Evolutionary conservation across 2,113 vertebrate species (phyloP).

Genomic region (Poeciliopsis turrubarensis): DNA sequence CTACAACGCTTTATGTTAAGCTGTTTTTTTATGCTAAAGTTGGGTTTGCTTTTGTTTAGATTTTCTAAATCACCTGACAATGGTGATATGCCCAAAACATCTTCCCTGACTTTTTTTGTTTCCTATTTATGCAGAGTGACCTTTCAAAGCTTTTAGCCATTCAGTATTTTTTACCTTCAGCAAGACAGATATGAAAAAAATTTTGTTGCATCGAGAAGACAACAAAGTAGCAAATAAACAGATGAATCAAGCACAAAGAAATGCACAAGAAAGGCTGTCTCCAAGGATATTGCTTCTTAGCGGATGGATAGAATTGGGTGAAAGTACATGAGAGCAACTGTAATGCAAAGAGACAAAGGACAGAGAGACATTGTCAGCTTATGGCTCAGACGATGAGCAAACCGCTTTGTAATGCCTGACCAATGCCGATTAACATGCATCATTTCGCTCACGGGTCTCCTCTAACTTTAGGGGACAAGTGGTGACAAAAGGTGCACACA

Average conservation of each 20-base stretch:
- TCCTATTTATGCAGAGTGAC: slow-evolving; percentile 34
- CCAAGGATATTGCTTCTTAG: background rate
- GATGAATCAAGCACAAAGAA: slow-evolving; percentile 40
- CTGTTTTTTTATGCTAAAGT: background rate
- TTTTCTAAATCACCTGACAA: slow-evolving; percentile 28
- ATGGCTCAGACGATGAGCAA: slow-evolving; percentile 54
- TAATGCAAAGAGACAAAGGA: slow-evolving; percentile 71
- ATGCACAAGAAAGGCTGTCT: slow-evolving; percentile 1
- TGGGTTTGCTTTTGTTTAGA: slow-evolving; percentile 14
- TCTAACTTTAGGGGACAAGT: slow-evolving; percentile 50
- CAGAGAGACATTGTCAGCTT: slow-evolving; percentile 67
- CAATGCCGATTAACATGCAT: slow-evolving; percentile 65
- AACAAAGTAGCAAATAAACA: slow-evolving; percentile 23
- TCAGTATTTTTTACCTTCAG: slow-evolving; percentile 22
- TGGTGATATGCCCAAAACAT: slow-evolving; percentile 18
- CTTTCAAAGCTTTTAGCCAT: slow-evolving; percentile 28
- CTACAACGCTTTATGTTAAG: background rate
- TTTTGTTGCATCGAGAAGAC: slow-evolving; percentile 9
- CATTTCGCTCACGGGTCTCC: slow-evolving; percentile 48
- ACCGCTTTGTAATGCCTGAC: slow-evolving; percentile 62
- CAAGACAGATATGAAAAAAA: slow-evolving; percentile 1
- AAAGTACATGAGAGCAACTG: slow-evolving; percentile 28
- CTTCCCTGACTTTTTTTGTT: slow-evolving; percentile 25
- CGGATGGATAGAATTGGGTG: slow-evolving; percentile 6
- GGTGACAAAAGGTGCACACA: slow-evolving; percentile 51